These are phyloP conservation scores for Volucella bombylans DNA, from an alignment of 2,888 invertebrate genomes.

Conservation along the genomic window DNA sequence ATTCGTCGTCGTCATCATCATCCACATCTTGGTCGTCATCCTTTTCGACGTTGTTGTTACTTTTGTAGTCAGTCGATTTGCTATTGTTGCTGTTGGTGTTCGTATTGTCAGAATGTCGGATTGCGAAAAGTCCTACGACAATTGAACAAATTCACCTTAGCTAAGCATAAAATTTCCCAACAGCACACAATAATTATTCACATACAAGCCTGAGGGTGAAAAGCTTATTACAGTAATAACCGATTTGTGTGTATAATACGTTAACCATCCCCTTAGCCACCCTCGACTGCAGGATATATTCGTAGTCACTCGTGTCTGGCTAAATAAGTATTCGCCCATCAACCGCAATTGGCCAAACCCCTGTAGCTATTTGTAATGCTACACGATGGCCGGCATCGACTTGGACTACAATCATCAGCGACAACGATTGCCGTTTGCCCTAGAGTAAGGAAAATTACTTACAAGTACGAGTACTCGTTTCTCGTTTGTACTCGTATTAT, in stretches of 20 bases:
- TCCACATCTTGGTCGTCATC: neutral
- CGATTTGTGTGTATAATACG: constrained; percentile 73
- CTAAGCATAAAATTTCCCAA: constrained; percentile 69
- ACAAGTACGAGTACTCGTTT: constrained; percentile 6
- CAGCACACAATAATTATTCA: constrained; percentile 71
- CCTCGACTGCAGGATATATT: neutral
- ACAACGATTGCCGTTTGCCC: constrained; percentile 70
- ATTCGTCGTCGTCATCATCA: constrained; percentile 36
- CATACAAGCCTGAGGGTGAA: constrained; percentile 66
- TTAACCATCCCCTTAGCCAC: constrained; percentile 30
- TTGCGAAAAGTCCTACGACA: constrained; percentile 60
- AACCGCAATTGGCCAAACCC: constrained; percentile 64
- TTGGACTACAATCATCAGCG: constrained; percentile 70
- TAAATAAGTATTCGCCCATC: constrained; percentile 55
- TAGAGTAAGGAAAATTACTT: constrained; percentile 62
- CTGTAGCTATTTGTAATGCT: constrained; percentile 72
- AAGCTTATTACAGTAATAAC: constrained; percentile 74
- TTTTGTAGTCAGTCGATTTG: neutral
- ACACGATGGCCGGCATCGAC: constrained; percentile 43
- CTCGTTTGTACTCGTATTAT: constrained; percentile 52
- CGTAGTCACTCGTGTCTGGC: constrained; percentile 50
- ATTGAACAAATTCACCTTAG: constrained; percentile 71
- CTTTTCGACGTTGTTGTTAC: neutral
- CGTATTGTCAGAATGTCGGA: constrained; percentile 26
- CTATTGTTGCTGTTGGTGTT: too few species aligned